A percentile compares a stretch with the other conserved stretches of the same genome.
Conservation (phyloP, 2,113 vertebrate genomes). For the Neopipo cinnamomea region DNA sequence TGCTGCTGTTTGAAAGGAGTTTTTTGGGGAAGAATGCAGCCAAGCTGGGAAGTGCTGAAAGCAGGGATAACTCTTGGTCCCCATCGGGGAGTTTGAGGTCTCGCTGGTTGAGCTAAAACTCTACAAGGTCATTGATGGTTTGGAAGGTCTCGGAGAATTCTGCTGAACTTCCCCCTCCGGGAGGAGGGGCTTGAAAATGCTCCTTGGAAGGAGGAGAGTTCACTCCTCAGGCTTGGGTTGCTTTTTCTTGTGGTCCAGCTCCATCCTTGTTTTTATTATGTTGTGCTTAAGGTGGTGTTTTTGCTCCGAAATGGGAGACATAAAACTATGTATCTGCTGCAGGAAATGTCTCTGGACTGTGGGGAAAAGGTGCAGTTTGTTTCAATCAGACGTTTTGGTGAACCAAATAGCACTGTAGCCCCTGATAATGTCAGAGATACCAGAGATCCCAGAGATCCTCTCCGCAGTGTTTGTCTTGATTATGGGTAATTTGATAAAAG, state of each 20-base stretch:
- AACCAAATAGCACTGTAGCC: background rate
- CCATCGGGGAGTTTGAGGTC: background rate
- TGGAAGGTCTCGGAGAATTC: background rate
- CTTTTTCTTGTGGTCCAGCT: background rate
- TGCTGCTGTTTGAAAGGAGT: background rate
- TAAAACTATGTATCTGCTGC: background rate
- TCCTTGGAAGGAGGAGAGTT: background rate
- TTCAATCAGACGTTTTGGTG: background rate
- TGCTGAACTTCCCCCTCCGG: background rate
- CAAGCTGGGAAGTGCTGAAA: background rate
- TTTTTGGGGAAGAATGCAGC: background rate
- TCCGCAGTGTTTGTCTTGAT: background rate
- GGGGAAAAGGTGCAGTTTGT: background rate
- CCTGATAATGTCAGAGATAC: background rate
- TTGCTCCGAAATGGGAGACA: background rate
- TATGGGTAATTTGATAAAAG: background rate
- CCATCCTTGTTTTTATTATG: background rate
- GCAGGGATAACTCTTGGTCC: background rate
- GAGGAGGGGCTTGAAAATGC: background rate
- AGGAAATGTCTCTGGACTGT: rapidly evolving
- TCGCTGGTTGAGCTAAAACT: background rate
- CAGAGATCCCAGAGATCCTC: background rate
- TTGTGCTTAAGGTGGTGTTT: background rate
- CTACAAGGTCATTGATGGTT: background rate
- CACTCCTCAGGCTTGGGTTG: background rate